Evolutionary conservation across 2,888 invertebrate genomes (phyloP), one percentile per base, ranked within the genome.

Genomic region (Drosophila falleni): DNA sequence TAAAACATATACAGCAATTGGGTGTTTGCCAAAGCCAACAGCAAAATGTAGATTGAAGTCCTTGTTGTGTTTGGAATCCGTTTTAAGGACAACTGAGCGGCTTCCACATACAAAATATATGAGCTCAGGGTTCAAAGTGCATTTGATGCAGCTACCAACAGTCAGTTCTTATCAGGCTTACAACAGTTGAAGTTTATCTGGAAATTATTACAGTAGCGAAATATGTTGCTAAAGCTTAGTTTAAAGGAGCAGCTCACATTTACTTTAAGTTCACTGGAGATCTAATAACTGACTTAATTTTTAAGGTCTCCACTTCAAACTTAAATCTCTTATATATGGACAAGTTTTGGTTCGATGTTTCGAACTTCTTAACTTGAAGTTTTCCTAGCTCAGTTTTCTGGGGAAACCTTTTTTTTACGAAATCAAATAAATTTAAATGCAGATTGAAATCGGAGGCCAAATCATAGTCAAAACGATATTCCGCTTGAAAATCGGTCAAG

Each of bases 11-110:
- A 15, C n/a, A 55, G 29, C 23, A 35, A 29, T 44, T 44, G 60
- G 33, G 15, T 46, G 44, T 39, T 46, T 62, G 54, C 61, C 54
- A 54, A 61, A 61, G 35, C 54, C 29, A 29, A 29, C 44, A 37
- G 44, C 29, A 10, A 62, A 62, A 29, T 8, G 29, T 23, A 19
- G 31, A 55, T 62, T 31, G 37, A 23, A 60, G 60, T 51, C 51
- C 31, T 42, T 53, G 41, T 51, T 35, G 31, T 51, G 50, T 33
- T 51, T 26, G 51, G 3, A 16, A 53, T 53, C 53, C 53, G 37
- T 26, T 51, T 53, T 53, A 39, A 53, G 53, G 37, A 29, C 15
- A 0, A 35, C 51, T n/a, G 35, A 37, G n/a, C 51, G 16, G 16
- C 41, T 16, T 41, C 5, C 19, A 23, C 35, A n/a, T 11, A 16